phyloP scores from a whole-genome alignment of 2,113 vertebrate species.

The Rhea americana region DNA sequence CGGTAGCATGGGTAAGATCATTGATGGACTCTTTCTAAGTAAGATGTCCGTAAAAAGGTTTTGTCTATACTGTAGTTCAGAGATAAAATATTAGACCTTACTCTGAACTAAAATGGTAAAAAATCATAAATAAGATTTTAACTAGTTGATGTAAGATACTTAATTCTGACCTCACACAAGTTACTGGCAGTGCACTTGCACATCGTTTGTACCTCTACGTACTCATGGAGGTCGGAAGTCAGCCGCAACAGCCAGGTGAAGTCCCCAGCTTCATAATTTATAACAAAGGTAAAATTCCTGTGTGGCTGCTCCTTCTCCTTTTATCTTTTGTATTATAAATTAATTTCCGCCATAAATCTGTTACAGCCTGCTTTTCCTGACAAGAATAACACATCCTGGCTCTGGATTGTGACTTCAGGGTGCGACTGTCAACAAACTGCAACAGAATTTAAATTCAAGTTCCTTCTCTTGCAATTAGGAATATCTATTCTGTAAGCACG shows the following conservation, averaged over 20 bases:
- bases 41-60: not conserved
- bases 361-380: not conserved
- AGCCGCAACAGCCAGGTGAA: not conserved
- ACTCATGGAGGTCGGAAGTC: not conserved
- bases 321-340: not conserved
- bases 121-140: not conserved
- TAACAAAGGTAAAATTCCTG: not conserved
- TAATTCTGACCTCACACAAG: not conserved
- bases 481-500: slow-evolving; percentile 33
- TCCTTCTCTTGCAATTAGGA: slow-evolving; percentile 29
- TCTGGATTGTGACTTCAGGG: not conserved
- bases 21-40: not conserved
- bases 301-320: not conserved
- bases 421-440: not conserved
- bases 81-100: not conserved
- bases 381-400: not conserved
- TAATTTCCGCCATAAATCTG: not conserved
- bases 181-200: not conserved
- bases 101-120: not conserved
- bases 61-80: not conserved
- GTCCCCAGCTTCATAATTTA: not conserved
- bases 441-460: not conserved
- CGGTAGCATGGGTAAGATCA: not conserved
- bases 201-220: not conserved
- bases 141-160: not conserved